These are phyloP conservation scores for Trididemnum miniatum DNA, from an alignment of 23 tunicate species.

Conservation along the genomic window DNA sequence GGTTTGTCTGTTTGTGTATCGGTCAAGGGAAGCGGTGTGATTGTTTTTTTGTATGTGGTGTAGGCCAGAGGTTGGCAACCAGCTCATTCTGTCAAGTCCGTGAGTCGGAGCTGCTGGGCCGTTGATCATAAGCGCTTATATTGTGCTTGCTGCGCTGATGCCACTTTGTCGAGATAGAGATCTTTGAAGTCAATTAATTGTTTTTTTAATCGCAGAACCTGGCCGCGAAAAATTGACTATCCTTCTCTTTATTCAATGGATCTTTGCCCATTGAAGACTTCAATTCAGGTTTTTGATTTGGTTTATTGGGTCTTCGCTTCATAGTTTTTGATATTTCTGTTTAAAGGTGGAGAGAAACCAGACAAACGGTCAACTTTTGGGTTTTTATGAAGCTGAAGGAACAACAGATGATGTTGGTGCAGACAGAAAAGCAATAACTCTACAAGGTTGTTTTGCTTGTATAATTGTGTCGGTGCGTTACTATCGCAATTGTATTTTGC, in stretches of 20 bases:
- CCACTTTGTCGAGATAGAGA: no score
- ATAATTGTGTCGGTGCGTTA: not conserved
- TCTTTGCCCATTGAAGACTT: not conserved
- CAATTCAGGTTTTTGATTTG: constrained; percentile 41
- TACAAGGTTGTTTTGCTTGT: not conserved
- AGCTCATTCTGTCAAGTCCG: no score
- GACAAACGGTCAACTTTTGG: constrained; percentile 24
- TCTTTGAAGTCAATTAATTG: not conserved
- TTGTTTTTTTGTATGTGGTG: no score
- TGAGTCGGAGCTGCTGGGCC: no score
- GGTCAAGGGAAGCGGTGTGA: no score
- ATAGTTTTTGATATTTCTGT: not conserved
- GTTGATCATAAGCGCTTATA: no score
- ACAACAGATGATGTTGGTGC: not conserved
- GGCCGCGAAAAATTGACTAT: not conserved
- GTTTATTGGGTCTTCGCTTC: not conserved
- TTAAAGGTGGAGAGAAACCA: constrained; percentile 19
- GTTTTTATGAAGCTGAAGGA: constrained; percentile 34
- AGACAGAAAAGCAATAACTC: not conserved
- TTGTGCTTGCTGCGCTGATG: no score
- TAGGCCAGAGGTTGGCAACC: no score
- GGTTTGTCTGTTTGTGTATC: no score
- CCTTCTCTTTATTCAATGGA: constrained; percentile 6
- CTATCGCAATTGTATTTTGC: not conserved
- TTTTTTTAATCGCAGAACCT: not conserved